A percentile compares a stretch with the other conserved stretches of the same genome.
These are phyloP conservation scores for Apistogramma diplotaenia DNA, from an alignment of 2,113 vertebrate species.

Conservation along the genomic window DNA sequence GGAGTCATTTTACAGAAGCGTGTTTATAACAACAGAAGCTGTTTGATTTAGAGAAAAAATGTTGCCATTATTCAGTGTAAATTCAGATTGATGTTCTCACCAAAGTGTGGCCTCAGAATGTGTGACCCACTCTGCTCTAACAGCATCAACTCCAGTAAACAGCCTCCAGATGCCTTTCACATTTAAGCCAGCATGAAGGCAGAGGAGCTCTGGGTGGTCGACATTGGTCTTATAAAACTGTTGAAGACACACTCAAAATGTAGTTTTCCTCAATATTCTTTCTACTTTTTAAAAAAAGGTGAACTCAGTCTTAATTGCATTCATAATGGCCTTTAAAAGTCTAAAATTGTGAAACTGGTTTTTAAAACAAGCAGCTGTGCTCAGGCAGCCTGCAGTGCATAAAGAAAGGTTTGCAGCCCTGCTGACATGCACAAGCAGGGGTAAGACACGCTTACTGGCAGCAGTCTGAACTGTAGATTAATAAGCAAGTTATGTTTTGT, in stretches of 20 bases:
- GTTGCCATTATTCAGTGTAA: background rate
- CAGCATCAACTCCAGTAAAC: background rate
- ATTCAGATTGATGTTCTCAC: background rate
- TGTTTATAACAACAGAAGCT: background rate
- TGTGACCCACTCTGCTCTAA: background rate
- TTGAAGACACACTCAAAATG: background rate
- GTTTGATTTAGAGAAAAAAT: background rate
- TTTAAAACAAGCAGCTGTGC: background rate
- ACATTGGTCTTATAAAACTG: background rate
- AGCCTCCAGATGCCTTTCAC: background rate
- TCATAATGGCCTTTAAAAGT: background rate
- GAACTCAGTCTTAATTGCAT: background rate
- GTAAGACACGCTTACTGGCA: background rate
- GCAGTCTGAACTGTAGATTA: background rate
- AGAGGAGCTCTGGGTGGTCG: background rate
- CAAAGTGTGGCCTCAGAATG: background rate
- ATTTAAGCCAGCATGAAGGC: background rate
- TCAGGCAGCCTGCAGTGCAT: slow-evolving; percentile 3
- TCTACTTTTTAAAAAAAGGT: background rate
- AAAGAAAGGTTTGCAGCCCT: slow-evolving; percentile 6
- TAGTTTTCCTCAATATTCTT: background rate
- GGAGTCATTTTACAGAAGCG: too few relatives aligned
- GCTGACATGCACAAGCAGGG: background rate
- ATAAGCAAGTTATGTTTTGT: accelerated
- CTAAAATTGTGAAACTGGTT: background rate